Evolutionary conservation across 2,113 vertebrate species (phyloP), one percentile per base, ranked within the genome.

Genomic region (Poecile atricapillus): DNA sequence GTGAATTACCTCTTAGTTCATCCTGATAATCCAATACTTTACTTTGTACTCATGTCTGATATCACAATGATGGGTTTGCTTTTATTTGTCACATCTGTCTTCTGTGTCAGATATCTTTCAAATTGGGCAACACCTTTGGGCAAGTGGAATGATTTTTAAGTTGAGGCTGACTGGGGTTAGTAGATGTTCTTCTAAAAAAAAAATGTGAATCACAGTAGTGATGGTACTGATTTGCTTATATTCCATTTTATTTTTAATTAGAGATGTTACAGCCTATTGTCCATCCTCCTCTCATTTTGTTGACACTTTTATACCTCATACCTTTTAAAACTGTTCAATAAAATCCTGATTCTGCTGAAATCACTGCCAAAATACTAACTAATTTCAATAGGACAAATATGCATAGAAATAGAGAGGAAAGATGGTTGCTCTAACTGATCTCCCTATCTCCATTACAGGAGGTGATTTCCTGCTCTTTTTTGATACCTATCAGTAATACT

Each of bases 111-210:
- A 53, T 53, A 20, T 30, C 18, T 33, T 87, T 73, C 52, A 85
- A 46, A 84, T 56, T 1, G 2, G 21, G 12, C 0, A 2, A 13
- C 0, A 1, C 10, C 13, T 89, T 74, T 91, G 35, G 31, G 16
- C 35, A 81, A 39, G 15, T 24, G 64, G 39, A 75, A 68, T 53
- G 60, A 9, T 15, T 82, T 64, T 53, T n/a, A 58, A 65, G 3
- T n/a, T 67, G 47, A 67, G 39, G 17, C 14, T 91, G 83, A 35
- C 6, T 46, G 6, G 1, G 2, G 1, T 67, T 52, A 63, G 44
- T 12, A 64, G 6, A 30, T 5, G 4, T 23, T 4, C 6, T 71
- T 84, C 52, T 84, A 37, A 81, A 78, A 83, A 41, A 13, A 75
- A 84, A 78, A 75, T 47, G 10, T 35, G 52, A 81, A 63, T 81